phyloP scores from a whole-genome alignment of 2,888 invertebrate species.

The Mythimna albipuncta region DNA sequence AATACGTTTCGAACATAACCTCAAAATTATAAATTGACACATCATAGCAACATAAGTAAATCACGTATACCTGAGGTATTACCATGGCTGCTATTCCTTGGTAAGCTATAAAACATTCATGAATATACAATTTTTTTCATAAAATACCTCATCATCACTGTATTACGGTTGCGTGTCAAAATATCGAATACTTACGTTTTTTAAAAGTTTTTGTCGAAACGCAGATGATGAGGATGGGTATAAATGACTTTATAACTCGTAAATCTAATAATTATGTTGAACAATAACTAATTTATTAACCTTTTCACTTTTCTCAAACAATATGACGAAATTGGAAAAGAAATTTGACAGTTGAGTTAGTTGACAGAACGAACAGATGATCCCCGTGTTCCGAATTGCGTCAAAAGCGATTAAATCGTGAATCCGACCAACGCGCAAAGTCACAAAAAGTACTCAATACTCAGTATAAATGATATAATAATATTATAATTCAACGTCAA shows the following conservation, averaged over 20 bases:
- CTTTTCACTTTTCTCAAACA: conserved; percentile 15
- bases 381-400: not conserved
- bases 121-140: conserved; percentile 17
- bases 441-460: too few species aligned
- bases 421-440: too few species aligned
- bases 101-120: conserved; percentile 75
- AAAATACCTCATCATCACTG: conserved; percentile 6
- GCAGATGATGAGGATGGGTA: not conserved
- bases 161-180: not conserved
- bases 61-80: conserved; percentile 76
- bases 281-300: not conserved
- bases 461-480: too few species aligned
- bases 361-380: conserved; percentile 6
- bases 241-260: conserved; percentile 1
- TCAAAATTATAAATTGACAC: conserved; percentile 69
- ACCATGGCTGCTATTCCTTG: conserved; percentile 82
- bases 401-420: not conserved
- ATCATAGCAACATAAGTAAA: conserved; percentile 62
- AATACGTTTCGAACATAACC: conserved; percentile 69
- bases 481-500: too few species aligned
- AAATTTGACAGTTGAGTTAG: conserved; percentile 25
- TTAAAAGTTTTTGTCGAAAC: not conserved
- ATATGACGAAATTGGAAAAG: conserved; percentile 40
- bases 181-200: conserved; percentile 42
- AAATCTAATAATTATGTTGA: not conserved